phyloP scores from a whole-genome alignment of 2,888 invertebrate species.

The Dascillus cervinus region DNA sequence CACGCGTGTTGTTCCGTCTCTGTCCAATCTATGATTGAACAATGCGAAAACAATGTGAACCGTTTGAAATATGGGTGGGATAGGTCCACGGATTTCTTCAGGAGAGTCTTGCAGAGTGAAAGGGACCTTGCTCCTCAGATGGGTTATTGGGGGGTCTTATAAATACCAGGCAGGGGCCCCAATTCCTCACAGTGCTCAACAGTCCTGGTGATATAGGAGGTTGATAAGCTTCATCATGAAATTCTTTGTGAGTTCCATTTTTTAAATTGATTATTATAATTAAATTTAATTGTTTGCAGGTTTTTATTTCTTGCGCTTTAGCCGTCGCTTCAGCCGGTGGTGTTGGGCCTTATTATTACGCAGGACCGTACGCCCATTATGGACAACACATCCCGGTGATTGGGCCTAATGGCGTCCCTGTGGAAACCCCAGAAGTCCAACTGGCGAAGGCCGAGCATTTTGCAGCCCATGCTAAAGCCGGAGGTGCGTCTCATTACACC shows the following conservation, averaged over 20 bases:
- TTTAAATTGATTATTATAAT: conserved; percentile 1
- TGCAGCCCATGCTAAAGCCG: conserved; percentile 13
- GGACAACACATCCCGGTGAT: conserved; percentile 12
- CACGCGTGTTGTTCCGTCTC: too few species aligned
- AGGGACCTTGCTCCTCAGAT: conserved; percentile 40
- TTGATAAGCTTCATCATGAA: conserved; percentile 33
- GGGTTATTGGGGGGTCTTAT: conserved; percentile 34
- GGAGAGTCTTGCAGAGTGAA: conserved; percentile 28
- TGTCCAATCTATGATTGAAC: too few species aligned
- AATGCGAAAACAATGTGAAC: too few species aligned
- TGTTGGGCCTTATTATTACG: too few species aligned
- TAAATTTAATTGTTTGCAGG: conserved; percentile 15
- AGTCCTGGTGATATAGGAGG: conserved; percentile 41
- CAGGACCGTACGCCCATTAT: conserved; percentile 2
- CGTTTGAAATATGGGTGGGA: too few species aligned
- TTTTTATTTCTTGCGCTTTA: conserved; percentile 20
- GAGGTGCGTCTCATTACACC: conserved; percentile 1
- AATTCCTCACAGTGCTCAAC: conserved; percentile 32
- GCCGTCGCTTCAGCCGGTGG: conserved; percentile 17
- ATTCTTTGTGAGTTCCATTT: conserved; percentile 33
- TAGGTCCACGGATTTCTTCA: too few species aligned
- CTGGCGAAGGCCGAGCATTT: conserved; percentile 53
- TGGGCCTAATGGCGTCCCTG: conserved; percentile 48
- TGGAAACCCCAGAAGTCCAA: conserved; percentile 54
- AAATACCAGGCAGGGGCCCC: conserved; percentile 30